Evolutionary conservation across 2,888 invertebrate genomes (phyloP).

Genomic region (Parnassius mnemosyne): DNA sequence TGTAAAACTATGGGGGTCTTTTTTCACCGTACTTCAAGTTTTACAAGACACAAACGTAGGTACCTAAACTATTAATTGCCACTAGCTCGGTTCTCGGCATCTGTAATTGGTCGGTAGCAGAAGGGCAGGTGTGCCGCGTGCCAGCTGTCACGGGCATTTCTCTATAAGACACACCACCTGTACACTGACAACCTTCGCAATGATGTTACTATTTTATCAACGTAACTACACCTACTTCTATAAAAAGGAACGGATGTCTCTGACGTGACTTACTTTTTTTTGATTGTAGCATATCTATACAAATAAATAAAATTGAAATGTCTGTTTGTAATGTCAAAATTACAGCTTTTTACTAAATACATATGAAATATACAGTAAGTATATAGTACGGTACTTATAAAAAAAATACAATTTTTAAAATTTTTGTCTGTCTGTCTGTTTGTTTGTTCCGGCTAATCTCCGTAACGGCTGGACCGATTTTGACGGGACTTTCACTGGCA

Average conservation of each 20-base stretch:
- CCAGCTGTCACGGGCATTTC: constrained; percentile 51
- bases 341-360: too few relatives aligned
- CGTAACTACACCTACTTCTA: background rate
- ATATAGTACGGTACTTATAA: too few relatives aligned
- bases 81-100: constrained; percentile 25
- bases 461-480: too few relatives aligned
- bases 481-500: too few relatives aligned
- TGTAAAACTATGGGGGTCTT: constrained; percentile 39
- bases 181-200: constrained; percentile 21
- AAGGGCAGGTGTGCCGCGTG: constrained; percentile 59
- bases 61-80: constrained; percentile 28
- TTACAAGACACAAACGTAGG: constrained; percentile 32
- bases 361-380: too few relatives aligned
- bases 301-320: too few relatives aligned
- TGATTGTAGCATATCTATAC: too few relatives aligned
- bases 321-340: too few relatives aligned
- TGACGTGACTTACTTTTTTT: background rate
- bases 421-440: too few relatives aligned
- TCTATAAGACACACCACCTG: constrained; percentile 35
- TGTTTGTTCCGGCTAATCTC: too few relatives aligned
- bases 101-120: constrained; percentile 38
- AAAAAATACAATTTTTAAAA: too few relatives aligned
- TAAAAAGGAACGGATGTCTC: background rate
- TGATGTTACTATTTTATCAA: background rate
- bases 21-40: constrained; percentile 38